Conservation (phyloP, 2,113 vertebrate species). For the Siniperca chuatsi region DNA sequence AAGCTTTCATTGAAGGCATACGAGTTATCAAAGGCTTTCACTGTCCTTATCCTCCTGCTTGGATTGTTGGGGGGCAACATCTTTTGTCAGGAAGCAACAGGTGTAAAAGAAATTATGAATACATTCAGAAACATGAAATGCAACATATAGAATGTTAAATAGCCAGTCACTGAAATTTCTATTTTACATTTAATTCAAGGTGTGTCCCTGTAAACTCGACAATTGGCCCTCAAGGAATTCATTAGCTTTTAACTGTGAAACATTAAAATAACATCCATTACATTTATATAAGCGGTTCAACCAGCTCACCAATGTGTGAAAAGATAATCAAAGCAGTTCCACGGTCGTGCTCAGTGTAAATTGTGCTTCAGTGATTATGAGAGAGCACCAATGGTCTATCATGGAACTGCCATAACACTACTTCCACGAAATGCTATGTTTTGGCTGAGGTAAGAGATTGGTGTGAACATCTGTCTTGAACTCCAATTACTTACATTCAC, state of each 20-base stretch:
- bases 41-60: not conserved
- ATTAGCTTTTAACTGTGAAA: slow-evolving; percentile 4
- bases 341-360: not conserved
- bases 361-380: slow-evolving; percentile 6
- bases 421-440: not conserved
- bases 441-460: not conserved
- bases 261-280: slow-evolving; percentile 7
- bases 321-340: slow-evolving; percentile 28
- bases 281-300: slow-evolving; percentile 15
- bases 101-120: not conserved
- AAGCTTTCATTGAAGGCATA: slow-evolving; percentile 16
- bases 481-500: slow-evolving; percentile 8
- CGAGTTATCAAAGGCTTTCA: slow-evolving; percentile 16
- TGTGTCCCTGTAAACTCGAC: not conserved
- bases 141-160: not conserved
- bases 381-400: not conserved
- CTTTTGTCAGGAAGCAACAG: not conserved
- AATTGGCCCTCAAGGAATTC: not conserved
- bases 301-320: slow-evolving; percentile 6
- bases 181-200: slow-evolving; percentile 7
- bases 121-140: not conserved
- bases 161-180: not conserved
- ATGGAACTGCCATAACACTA: not conserved
- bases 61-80: not conserved
- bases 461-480: not conserved